phyloP scores from a whole-genome alignment of 2,113 vertebrate genomes.

The Hippopotamus amphibius region DNA sequence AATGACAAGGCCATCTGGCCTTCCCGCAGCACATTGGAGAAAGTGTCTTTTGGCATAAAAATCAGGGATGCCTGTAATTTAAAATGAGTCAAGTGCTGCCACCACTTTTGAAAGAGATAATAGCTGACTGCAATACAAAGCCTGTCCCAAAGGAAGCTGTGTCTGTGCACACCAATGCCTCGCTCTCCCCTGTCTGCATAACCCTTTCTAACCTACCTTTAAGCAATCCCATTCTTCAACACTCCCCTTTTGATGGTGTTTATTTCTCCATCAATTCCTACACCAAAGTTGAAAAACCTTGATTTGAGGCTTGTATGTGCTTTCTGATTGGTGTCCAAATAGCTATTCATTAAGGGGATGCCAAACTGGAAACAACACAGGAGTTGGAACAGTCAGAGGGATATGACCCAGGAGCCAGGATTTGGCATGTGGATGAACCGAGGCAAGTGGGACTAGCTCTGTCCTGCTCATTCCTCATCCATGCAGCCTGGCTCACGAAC shows the following conservation, averaged over 20 bases:
- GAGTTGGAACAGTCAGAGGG: neutral
- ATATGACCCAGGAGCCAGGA: neutral
- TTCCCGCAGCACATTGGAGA: neutral
- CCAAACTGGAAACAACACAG: neutral
- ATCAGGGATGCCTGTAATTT: slow-evolving; percentile 74
- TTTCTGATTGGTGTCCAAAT: neutral
- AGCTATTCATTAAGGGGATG: neutral
- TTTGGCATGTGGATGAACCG: neutral
- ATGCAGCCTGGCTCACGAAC: neutral
- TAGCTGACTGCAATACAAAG: neutral
- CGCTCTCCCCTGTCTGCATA: neutral
- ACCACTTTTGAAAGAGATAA: neutral
- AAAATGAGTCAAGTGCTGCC: slow-evolving; percentile 49
- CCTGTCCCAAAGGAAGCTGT: neutral
- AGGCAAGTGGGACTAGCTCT: neutral
- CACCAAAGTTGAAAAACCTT: neutral
- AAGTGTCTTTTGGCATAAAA: slow-evolving; percentile 68
- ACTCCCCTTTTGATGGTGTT: neutral
- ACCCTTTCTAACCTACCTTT: neutral
- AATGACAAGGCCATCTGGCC: slow-evolving; percentile 75
- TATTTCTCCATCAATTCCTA: neutral
- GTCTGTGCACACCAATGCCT: neutral
- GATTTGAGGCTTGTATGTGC: neutral
- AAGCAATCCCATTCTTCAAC: neutral
- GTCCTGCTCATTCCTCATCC: neutral